Conservation (phyloP, 2,797 vertebrate species). For the Masticophis lateralis region DNA sequence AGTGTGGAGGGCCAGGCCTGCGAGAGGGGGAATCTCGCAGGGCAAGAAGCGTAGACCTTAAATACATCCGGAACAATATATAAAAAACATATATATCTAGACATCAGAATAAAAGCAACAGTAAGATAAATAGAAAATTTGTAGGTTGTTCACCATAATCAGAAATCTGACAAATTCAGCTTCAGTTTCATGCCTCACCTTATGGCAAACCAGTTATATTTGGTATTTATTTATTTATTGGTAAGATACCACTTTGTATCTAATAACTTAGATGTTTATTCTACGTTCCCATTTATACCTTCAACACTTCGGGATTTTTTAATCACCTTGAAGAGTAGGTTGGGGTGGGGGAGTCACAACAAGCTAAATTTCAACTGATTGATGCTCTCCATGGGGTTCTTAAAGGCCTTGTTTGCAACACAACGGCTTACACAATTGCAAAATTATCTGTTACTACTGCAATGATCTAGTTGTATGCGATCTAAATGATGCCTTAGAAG, state of each 20-base stretch:
- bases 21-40: no score
- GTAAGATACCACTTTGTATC: neutral
- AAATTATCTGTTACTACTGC: neutral
- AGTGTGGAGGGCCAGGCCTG: no score
- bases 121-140: neutral
- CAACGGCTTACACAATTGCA: neutral
- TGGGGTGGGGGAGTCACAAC: neutral
- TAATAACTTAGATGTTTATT: neutral
- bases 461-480: neutral
- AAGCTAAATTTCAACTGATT: neutral
- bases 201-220: neutral
- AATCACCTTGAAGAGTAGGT: neutral
- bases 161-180: neutral
- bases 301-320: neutral
- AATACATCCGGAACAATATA: no score
- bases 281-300: neutral
- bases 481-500: neutral
- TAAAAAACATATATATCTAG: no score
- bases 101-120: neutral
- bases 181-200: neutral
- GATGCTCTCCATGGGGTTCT: neutral
- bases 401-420: neutral
- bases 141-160: neutral
- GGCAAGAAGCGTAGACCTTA: no score
- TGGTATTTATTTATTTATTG: neutral